Evolutionary conservation across 2,888 invertebrate genomes (phyloP).

Genomic region (Hirtodrosophila duncani): DNA sequence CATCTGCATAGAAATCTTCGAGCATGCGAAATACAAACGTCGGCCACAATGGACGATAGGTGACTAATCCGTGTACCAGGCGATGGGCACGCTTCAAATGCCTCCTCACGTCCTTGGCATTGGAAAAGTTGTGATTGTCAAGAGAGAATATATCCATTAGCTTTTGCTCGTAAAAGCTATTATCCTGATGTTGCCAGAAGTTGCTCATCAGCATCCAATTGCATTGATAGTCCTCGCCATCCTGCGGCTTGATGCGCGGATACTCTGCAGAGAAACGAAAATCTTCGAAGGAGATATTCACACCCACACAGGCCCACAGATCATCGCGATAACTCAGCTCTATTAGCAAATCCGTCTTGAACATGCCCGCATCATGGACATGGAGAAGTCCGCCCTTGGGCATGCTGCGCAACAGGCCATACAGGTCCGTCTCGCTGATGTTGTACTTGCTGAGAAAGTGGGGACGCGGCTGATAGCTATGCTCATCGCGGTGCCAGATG

Average conservation of each 20-base stretch:
- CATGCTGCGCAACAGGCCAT: conserved; percentile 82
- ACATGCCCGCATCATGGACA: conserved; percentile 82
- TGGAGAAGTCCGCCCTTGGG: conserved; percentile 87
- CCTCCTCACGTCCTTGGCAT: conserved; percentile 80
- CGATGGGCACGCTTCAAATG: conserved; percentile 80
- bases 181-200: conserved; percentile 14
- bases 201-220: conserved; percentile 53
- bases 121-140: conserved; percentile 75
- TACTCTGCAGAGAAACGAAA: conserved; percentile 32
- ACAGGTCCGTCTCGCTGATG: conserved; percentile 80
- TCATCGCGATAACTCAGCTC: conserved; percentile 67
- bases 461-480: conserved; percentile 22
- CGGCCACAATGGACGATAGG: conserved; percentile 82
- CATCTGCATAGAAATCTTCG: conserved; percentile 82
- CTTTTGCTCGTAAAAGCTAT: conserved; percentile 76
- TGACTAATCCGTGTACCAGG: conserved; percentile 79
- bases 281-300: conserved; percentile 24
- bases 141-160: conserved; percentile 21
- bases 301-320: conserved; percentile 51
- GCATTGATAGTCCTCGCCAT: conserved; percentile 43
- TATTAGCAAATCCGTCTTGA: conserved; percentile 81
- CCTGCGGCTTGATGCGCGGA: conserved; percentile 13
- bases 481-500: conserved; percentile 30
- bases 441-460: conserved; percentile 30
- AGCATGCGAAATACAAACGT: conserved; percentile 82